Conservation (phyloP, 1,140 invertebrate genomes). For the Tetramorium parvispinum region DNA sequence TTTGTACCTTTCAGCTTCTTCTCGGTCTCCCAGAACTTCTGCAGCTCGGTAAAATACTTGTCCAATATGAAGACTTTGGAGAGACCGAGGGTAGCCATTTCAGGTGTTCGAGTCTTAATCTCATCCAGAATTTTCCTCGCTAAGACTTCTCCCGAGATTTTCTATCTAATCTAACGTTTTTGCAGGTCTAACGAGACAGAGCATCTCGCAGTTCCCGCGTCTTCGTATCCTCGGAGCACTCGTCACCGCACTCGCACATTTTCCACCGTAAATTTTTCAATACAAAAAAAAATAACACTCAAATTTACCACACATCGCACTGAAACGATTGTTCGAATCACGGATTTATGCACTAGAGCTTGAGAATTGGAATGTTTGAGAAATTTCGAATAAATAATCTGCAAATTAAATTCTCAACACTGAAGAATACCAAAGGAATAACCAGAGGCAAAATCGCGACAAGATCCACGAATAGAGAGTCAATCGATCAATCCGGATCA, state of each 20-base stretch:
- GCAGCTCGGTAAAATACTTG: slow-evolving; percentile 98
- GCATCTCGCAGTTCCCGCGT: slow-evolving; percentile 30
- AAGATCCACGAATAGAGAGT: background rate
- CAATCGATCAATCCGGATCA: slow-evolving; percentile 1
- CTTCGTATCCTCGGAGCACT: slow-evolving; percentile 76
- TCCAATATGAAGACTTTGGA: slow-evolving; percentile 98
- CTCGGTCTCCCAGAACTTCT: slow-evolving; percentile 98
- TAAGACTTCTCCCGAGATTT: background rate
- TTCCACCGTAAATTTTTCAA: slow-evolving; percentile 59
- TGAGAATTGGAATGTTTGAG: background rate
- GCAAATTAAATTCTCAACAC: background rate
- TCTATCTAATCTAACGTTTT: slow-evolving; percentile 31
- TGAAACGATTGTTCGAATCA: background rate
- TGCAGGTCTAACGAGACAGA: slow-evolving; percentile 15
- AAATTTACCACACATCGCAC: slow-evolving; percentile 10
- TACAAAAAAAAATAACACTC: background rate
- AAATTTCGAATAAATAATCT: slow-evolving; percentile 29
- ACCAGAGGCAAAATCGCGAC: background rate
- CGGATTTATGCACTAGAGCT: background rate
- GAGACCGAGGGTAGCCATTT: slow-evolving; percentile 96
- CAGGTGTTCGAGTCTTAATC: slow-evolving; percentile 72
- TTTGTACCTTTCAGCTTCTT: slow-evolving; percentile 96
- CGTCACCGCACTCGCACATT: slow-evolving; percentile 82
- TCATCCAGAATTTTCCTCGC: slow-evolving; percentile 71
- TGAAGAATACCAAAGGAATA: background rate